phyloP scores from a whole-genome alignment of 2,113 vertebrate species.

The Petromus typicus region DNA sequence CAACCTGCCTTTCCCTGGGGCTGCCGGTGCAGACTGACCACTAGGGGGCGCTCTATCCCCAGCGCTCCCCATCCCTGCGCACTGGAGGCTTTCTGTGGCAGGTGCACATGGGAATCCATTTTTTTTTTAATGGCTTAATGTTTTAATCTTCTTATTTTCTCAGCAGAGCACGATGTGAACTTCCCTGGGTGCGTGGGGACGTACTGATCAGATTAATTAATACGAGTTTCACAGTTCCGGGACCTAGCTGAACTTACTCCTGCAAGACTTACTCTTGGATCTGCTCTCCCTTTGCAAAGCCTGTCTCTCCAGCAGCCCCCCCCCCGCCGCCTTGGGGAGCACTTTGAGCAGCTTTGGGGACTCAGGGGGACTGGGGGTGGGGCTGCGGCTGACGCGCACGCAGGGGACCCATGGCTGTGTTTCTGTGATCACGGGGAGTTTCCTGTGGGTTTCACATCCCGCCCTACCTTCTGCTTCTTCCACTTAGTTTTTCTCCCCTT shows the following conservation, averaged over 20 bases:
- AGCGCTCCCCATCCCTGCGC: neutral
- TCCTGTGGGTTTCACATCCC: neutral
- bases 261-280: rapidly evolving
- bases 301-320: rapidly evolving
- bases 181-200: neutral
- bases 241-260: neutral
- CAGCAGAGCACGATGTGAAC: constrained; percentile 29
- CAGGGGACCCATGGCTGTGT: rapidly evolving
- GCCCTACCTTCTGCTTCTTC: neutral
- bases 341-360: rapidly evolving
- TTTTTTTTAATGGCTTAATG: constrained; percentile 50
- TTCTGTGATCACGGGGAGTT: neutral
- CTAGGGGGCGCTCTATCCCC: constrained; percentile 58
- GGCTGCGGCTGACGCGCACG: rapidly evolving
- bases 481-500: rapidly evolving
- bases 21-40: neutral
- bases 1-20: rapidly evolving
- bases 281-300: neutral
- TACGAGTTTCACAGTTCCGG: neutral
- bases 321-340: neutral
- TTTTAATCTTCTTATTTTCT: constrained; percentile 68
- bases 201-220: constrained; percentile 49
- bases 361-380: rapidly evolving
- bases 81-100: rapidly evolving
- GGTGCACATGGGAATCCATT: neutral